phyloP scores from a whole-genome alignment of 2,888 invertebrate genomes.

The Epistrophella euchroma region DNA sequence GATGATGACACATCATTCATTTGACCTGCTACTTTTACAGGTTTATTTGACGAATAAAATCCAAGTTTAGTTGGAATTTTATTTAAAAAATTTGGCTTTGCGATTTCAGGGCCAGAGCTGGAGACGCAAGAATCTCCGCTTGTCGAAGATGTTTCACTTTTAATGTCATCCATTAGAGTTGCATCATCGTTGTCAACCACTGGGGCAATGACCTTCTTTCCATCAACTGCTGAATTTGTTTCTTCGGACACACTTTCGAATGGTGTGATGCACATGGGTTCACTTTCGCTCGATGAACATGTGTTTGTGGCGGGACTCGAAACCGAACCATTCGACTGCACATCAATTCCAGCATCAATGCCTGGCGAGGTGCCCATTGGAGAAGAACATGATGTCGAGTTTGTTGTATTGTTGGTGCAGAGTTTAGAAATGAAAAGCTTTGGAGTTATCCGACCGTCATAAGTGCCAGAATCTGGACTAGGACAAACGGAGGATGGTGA shows the following conservation, averaged over 20 bases:
- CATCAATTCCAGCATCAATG: slow-evolving; percentile 77
- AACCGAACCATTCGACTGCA: slow-evolving; percentile 72
- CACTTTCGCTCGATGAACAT: slow-evolving; percentile 80
- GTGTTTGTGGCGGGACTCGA: slow-evolving; percentile 75
- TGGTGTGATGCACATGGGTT: slow-evolving; percentile 78
- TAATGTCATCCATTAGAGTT: slow-evolving; percentile 82
- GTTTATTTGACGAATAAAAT: slow-evolving; percentile 5
- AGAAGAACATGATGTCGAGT: slow-evolving; percentile 81
- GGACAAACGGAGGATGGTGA: slow-evolving; percentile 84
- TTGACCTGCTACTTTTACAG: slow-evolving; percentile 13
- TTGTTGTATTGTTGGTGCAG: slow-evolving; percentile 80
- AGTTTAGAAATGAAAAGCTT: slow-evolving; percentile 83
- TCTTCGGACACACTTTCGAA: slow-evolving; percentile 81
- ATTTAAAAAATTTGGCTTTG: slow-evolving; percentile 72
- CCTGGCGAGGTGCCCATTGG: slow-evolving; percentile 82
- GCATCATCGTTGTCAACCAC: slow-evolving; percentile 79
- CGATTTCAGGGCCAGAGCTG: slow-evolving; percentile 37
- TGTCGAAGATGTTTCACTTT: slow-evolving; percentile 81
- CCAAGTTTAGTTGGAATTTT: slow-evolving; percentile 52
- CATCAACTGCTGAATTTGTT: slow-evolving; percentile 55
- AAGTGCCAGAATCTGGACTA: slow-evolving; percentile 83
- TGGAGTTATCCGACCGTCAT: slow-evolving; percentile 83
- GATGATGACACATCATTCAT: slow-evolving; percentile 31
- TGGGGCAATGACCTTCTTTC: slow-evolving; percentile 52
- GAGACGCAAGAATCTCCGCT: slow-evolving; percentile 77